These are phyloP conservation scores for Trichoplusia ni DNA, from an alignment of 1,140 invertebrate species.

Conservation along the genomic window DNA sequence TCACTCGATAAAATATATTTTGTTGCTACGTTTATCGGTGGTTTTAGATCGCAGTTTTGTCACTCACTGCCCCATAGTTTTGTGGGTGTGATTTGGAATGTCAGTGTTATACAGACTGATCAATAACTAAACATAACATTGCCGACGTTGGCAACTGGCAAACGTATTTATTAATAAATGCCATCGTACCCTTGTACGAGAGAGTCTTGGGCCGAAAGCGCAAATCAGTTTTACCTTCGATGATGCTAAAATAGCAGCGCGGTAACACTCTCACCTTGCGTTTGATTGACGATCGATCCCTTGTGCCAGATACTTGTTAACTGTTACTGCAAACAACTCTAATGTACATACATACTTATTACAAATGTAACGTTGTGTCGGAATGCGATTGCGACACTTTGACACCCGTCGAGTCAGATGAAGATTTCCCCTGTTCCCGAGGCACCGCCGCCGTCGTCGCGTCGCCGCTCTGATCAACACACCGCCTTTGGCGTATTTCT, in stretches of 20 bases:
- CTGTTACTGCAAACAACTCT: slow-evolving; percentile 63
- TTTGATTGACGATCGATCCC: slow-evolving; percentile 81
- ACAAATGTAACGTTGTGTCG: slow-evolving; percentile 37
- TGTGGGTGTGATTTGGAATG: slow-evolving; percentile 24
- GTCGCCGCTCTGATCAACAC: slow-evolving; percentile 15
- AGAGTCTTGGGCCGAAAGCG: slow-evolving; percentile 77
- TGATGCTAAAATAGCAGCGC: slow-evolving; percentile 77
- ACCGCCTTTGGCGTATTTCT: slow-evolving; percentile 52
- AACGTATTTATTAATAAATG: slow-evolving; percentile 76
- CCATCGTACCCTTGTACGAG: slow-evolving; percentile 70
- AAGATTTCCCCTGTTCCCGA: slow-evolving; percentile 39
- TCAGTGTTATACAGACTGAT: slow-evolving; percentile 35
- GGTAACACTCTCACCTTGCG: slow-evolving; percentile 79
- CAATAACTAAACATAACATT: slow-evolving; percentile 48
- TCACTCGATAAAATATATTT: too few relatives aligned
- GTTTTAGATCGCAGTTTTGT: not conserved
- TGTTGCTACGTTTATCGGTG: not conserved
- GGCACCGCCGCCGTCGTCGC: slow-evolving; percentile 6
- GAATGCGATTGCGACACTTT: slow-evolving; percentile 32
- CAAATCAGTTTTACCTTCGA: slow-evolving; percentile 79
- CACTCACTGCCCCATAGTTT: not conserved
- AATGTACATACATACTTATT: slow-evolving; percentile 39
- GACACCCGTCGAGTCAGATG: slow-evolving; percentile 27
- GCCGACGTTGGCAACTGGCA: slow-evolving; percentile 67
- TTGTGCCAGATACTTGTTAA: slow-evolving; percentile 79